Evolutionary conservation across 2,888 invertebrate species (phyloP).

Genomic region (Theretra japonica): DNA sequence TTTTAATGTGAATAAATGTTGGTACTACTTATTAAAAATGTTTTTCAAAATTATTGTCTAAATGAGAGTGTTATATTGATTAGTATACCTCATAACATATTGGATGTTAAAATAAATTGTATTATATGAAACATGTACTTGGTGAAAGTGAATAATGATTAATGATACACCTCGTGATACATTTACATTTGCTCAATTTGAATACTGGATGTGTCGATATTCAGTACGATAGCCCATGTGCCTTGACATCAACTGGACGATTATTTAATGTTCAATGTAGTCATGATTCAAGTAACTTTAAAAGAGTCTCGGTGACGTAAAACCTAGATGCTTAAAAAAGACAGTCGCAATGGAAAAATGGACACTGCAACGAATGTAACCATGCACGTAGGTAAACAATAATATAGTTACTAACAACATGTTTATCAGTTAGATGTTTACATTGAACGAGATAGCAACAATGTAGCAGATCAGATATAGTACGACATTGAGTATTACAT

Average conservation of each 20-base stretch:
- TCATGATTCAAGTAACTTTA: background rate
- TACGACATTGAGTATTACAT: conserved; percentile 24
- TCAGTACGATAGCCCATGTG: conserved; percentile 30
- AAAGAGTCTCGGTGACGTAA: background rate
- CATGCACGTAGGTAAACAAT: background rate
- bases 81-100: conserved; percentile 33
- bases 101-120: conserved; percentile 18
- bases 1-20: conserved; percentile 43
- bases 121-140: background rate
- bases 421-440: conserved; percentile 12
- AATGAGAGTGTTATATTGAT: conserved; percentile 40
- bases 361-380: background rate
- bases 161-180: conserved; percentile 22
- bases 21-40: conserved; percentile 37
- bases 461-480: conserved; percentile 5
- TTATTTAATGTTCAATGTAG: conserved; percentile 5
- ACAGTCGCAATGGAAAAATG: background rate
- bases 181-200: conserved; percentile 47
- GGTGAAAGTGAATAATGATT: background rate
- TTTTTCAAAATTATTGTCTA: conserved; percentile 40
- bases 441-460: conserved; percentile 19
- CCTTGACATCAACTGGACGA: conserved; percentile 26
- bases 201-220: conserved; percentile 24
- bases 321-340: background rate
- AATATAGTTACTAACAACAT: background rate